phyloP scores from a whole-genome alignment of 2,888 invertebrate genomes.

The Xylota segnis region DNA sequence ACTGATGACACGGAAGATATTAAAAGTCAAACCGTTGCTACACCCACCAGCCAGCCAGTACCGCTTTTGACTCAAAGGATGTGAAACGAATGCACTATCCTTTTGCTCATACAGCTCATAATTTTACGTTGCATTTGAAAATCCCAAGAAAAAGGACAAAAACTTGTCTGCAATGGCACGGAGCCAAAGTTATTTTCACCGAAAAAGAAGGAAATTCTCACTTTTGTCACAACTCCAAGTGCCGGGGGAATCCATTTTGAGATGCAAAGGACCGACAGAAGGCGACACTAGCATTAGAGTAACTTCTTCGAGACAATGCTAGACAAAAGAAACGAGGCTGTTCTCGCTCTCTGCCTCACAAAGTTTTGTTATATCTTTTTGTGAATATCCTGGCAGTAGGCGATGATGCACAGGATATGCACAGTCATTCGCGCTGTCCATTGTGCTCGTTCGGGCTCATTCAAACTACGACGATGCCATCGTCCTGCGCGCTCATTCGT shows the following conservation, averaged over 20 bases:
- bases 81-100: constrained; percentile 28
- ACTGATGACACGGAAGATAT: constrained; percentile 71
- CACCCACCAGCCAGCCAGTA: background rate
- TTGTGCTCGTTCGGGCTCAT: constrained; percentile 7
- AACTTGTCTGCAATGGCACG: constrained; percentile 38
- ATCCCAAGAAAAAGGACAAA: too few species aligned
- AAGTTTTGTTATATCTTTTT: constrained; percentile 21
- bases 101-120: constrained; percentile 58
- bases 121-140: constrained; percentile 46
- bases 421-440: constrained; percentile 37
- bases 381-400: constrained; percentile 40
- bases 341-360: too few species aligned
- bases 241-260: constrained; percentile 34
- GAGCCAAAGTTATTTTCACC: constrained; percentile 57
- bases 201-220: constrained; percentile 33
- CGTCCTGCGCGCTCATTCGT: constrained; percentile 13
- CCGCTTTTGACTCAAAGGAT: constrained; percentile 33
- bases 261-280: constrained; percentile 40
- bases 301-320: constrained; percentile 53
- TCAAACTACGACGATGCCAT: background rate
- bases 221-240: constrained; percentile 69
- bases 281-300: constrained; percentile 53
- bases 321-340: constrained; percentile 49
- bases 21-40: constrained; percentile 57
- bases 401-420: constrained; percentile 45